These are phyloP conservation scores for Sebastes taczanowskii DNA, from an alignment of 2,797 vertebrate species.

Conservation along the genomic window DNA sequence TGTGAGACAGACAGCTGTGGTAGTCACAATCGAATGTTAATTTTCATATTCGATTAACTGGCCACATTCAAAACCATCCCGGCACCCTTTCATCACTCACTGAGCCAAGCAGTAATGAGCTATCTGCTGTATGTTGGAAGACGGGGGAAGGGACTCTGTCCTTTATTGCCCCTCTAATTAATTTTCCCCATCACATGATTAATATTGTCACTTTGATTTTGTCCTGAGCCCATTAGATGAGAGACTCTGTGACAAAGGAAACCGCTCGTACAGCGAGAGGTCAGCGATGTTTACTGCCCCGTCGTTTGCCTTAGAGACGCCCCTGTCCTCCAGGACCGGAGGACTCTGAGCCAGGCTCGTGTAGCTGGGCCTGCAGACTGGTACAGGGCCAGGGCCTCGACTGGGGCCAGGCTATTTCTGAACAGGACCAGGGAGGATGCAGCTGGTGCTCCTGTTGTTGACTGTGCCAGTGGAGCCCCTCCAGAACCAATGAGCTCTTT, in stretches of 20 bases:
- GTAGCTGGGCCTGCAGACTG: slow-evolving; percentile 27
- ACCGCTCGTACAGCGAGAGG: slow-evolving; percentile 31
- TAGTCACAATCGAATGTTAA: too few species aligned
- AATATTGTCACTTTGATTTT: slow-evolving; percentile 76
- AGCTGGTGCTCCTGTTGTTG: slow-evolving; percentile 73
- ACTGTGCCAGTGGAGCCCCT: slow-evolving; percentile 57
- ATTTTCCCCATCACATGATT: slow-evolving; percentile 69
- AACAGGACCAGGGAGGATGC: slow-evolving; percentile 68
- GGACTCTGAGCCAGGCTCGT: slow-evolving; percentile 30
- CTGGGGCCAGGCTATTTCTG: slow-evolving; percentile 68
- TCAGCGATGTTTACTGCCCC: slow-evolving; percentile 22
- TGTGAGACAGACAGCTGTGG: too few species aligned
- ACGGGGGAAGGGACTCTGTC: neutral
- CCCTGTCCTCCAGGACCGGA: slow-evolving; percentile 35
- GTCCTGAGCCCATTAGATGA: slow-evolving; percentile 34
- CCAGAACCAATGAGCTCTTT: slow-evolving; percentile 66
- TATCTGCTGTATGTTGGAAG: slow-evolving; percentile 22
- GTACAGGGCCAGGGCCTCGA: slow-evolving; percentile 41
- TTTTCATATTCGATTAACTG: too few species aligned
- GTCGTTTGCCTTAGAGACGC: slow-evolving; percentile 29
- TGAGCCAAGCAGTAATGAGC: slow-evolving; percentile 36
- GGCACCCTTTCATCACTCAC: slow-evolving; percentile 34
- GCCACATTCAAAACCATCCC: slow-evolving; percentile 15
- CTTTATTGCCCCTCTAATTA: slow-evolving; percentile 66
- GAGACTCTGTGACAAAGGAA: slow-evolving; percentile 32